phyloP scores from a whole-genome alignment of 2,113 vertebrate genomes.

The Sphyrna mokarran region DNA sequence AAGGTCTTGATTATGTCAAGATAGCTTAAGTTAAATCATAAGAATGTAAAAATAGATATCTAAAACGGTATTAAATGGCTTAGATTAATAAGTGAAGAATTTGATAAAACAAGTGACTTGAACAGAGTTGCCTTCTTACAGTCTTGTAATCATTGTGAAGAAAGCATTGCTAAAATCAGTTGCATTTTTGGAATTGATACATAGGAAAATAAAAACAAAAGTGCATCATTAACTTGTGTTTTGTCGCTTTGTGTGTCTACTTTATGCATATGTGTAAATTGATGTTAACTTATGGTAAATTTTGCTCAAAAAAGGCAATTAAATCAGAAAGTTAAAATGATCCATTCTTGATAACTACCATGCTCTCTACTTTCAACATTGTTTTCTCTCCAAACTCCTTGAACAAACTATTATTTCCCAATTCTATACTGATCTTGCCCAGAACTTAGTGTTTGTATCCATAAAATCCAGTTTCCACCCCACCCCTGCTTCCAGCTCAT shows the following conservation, averaged over 20 bases:
- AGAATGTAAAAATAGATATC: neutral
- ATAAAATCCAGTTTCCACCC: neutral
- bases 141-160: neutral
- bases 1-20: constrained; percentile 1
- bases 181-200: neutral
- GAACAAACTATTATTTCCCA: neutral
- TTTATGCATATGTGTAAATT: neutral
- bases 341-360: neutral
- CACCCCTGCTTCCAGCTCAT: too few species aligned
- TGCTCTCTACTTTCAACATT: neutral
- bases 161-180: neutral
- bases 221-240: neutral
- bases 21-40: neutral
- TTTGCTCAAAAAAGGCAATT: too few species aligned
- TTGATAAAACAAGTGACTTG: neutral
- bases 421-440: neutral
- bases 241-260: neutral
- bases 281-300: neutral
- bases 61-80: neutral
- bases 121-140: neutral
- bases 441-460: neutral
- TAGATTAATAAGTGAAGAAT: neutral
- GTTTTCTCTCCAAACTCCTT: neutral
- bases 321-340: too few species aligned
- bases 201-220: neutral